Evolutionary conservation across 2,797 vertebrate genomes (phyloP).

Genomic region (Mormyrus proboscirostris): DNA sequence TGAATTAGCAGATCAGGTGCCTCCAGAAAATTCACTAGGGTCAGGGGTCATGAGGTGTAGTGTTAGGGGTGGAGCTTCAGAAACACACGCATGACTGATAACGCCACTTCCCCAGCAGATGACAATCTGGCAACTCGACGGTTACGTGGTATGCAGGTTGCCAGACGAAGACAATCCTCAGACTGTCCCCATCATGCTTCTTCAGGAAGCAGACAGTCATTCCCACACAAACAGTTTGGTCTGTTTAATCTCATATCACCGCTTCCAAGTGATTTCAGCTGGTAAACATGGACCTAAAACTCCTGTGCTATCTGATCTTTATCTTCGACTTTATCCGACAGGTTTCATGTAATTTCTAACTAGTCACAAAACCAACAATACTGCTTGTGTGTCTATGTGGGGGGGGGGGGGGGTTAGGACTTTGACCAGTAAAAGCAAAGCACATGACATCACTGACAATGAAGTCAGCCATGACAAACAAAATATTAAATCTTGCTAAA

Average conservation of each 20-base stretch:
- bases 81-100: neutral
- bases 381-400: neutral
- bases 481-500: neutral
- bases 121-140: neutral
- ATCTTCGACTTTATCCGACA: neutral
- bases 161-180: neutral
- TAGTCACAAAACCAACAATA: neutral
- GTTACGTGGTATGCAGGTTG: neutral
- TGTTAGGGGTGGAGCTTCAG: neutral
- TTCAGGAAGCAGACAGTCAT: neutral
- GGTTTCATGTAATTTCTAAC: slow-evolving; percentile 1
- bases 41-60: neutral
- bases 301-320: neutral
- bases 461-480: neutral
- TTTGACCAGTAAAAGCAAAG: neutral
- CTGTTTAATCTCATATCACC: neutral
- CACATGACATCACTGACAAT: neutral
- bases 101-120: neutral
- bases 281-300: slow-evolving; percentile 4
- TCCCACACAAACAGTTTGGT: neutral
- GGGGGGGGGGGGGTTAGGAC: neutral
- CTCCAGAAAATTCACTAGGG: neutral
- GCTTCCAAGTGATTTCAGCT: neutral
- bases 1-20: neutral
- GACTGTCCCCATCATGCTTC: neutral